These are phyloP conservation scores for Arge pagana DNA, from an alignment of 2,888 invertebrate genomes.

Conservation along the genomic window DNA sequence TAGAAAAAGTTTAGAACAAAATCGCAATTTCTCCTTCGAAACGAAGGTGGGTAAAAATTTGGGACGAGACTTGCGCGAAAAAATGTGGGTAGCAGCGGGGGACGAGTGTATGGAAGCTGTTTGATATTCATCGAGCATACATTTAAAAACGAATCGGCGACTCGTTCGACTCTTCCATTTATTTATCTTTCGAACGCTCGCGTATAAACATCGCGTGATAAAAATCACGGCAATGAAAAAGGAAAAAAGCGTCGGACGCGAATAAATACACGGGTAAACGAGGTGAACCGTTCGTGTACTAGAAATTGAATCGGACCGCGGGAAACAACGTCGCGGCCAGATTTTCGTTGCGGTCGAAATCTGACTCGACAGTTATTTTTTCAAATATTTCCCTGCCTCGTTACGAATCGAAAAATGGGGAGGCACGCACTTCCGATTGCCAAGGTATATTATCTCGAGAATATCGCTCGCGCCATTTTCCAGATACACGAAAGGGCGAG, in stretches of 20 bases:
- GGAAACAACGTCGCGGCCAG: conserved; percentile 1
- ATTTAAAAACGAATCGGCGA: too few species aligned
- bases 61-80: too few species aligned
- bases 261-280: too few species aligned
- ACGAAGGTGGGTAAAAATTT: too few species aligned
- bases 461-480: not conserved
- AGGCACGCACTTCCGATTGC: conserved; percentile 1
- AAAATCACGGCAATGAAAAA: not conserved
- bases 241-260: conserved; percentile 3
- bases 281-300: too few species aligned
- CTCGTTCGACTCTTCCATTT: too few species aligned
- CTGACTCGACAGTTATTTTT: conserved; percentile 1
- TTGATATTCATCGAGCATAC: too few species aligned
- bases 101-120: too few species aligned
- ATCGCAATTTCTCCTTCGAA: too few species aligned
- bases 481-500: not conserved
- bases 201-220: not conserved
- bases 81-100: too few species aligned
- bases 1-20: too few species aligned
- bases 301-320: not conserved
- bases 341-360: conserved; percentile 1
- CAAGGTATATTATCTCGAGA: not conserved
- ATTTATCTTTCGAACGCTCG: too few species aligned
- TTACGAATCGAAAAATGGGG: conserved; percentile 5
- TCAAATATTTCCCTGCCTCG: not conserved